Conservation (phyloP, 2,888 invertebrate genomes). For the Ophioninae sp. region DNA sequence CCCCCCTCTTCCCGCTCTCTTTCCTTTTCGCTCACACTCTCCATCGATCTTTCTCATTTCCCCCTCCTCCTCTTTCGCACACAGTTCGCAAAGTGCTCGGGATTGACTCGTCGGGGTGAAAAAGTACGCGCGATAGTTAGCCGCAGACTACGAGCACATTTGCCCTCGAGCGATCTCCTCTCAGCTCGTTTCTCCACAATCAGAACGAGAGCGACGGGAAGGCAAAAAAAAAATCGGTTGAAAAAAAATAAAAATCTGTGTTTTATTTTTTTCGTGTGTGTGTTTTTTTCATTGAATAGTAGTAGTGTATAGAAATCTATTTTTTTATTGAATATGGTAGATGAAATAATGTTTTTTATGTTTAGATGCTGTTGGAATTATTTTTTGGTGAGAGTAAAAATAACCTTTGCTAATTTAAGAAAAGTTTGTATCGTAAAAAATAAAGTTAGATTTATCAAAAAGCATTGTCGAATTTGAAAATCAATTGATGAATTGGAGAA, state of each 20-base stretch:
- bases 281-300: too few species aligned
- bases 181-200: neutral
- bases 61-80: neutral
- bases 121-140: constrained; percentile 32
- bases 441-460: too few species aligned
- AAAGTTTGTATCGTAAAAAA: too few species aligned
- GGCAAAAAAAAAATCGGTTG: neutral
- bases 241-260: neutral
- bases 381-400: too few species aligned
- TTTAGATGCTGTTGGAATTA: too few species aligned
- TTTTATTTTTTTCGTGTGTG: too few species aligned
- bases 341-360: too few species aligned
- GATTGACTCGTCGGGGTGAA: constrained; percentile 60
- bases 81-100: constrained; percentile 48
- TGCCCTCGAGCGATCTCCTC: neutral
- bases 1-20: neutral
- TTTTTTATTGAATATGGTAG: too few species aligned
- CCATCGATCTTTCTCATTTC: constrained; percentile 40
- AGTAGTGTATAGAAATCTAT: too few species aligned
- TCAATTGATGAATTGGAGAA: too few species aligned
- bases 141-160: neutral
- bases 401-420: too few species aligned
- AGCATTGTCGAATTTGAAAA: too few species aligned
- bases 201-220: neutral
- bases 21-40: neutral